A percentile compares a stretch with the other conserved stretches of the same genome.
These are phyloP conservation scores for Pseudorectes ferrugineus DNA, from an alignment of 2,113 vertebrate genomes.

Conservation along the genomic window DNA sequence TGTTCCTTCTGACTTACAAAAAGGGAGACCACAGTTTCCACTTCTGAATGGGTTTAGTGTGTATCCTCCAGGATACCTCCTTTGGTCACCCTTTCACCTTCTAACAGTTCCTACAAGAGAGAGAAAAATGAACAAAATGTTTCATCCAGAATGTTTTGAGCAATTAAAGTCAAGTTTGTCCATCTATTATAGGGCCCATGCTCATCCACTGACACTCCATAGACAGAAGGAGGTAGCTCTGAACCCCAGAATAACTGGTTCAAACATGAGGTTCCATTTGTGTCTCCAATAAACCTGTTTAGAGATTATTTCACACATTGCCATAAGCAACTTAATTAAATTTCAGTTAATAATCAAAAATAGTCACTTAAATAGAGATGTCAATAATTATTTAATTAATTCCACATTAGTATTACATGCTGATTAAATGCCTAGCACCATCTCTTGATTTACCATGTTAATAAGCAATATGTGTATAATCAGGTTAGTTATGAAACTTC, in stretches of 20 bases:
- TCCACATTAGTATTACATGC: background rate
- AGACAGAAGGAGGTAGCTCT: background rate
- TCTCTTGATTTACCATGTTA: background rate
- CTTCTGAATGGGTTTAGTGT: background rate
- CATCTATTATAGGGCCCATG: background rate
- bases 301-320: background rate
- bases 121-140: background rate
- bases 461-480: background rate
- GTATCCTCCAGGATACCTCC: background rate
- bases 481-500: background rate
- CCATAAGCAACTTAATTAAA: background rate
- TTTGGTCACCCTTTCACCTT: background rate
- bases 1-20: background rate
- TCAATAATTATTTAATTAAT: conserved; percentile 5
- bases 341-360: background rate
- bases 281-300: background rate
- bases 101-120: background rate
- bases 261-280: background rate
- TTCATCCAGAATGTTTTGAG: background rate
- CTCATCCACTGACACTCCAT: background rate
- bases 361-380: background rate
- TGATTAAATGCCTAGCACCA: background rate
- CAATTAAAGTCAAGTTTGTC: background rate
- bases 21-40: background rate
- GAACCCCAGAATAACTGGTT: background rate